Evolutionary conservation across 2,113 vertebrate genomes (phyloP).

Genomic region (Corythornis vintsioides): DNA sequence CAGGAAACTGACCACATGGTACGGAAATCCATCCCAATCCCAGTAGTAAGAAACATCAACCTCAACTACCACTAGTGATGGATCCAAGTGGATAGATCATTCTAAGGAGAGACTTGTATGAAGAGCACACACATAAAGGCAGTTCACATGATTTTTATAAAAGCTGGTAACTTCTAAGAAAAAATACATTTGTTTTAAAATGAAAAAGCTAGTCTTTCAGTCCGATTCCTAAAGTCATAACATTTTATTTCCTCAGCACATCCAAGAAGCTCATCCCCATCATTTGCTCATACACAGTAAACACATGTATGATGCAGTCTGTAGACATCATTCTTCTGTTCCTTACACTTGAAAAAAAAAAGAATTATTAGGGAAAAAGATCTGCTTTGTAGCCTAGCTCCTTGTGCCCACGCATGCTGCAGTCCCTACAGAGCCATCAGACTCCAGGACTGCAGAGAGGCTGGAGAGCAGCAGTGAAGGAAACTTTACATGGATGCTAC

Average conservation of each 20-base stretch:
- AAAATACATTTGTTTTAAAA: neutral
- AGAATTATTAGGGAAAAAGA: neutral
- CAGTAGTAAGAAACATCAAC: neutral
- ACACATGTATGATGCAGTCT: no score
- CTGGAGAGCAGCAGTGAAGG: neutral
- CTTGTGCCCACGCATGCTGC: neutral
- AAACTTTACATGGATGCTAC: neutral
- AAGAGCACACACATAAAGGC: neutral
- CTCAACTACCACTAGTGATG: neutral
- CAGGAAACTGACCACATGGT: neutral
- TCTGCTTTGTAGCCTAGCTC: neutral
- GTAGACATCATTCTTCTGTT: neutral
- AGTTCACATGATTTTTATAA: rapidly evolving
- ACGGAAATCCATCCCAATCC: neutral
- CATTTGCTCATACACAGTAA: neutral
- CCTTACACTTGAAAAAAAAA: neutral
- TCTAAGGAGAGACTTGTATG: rapidly evolving
- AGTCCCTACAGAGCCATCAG: neutral
- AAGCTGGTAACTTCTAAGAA: neutral
- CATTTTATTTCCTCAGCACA: neutral
- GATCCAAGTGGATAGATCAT: neutral
- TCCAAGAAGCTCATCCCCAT: neutral
- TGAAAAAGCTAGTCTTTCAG: neutral
- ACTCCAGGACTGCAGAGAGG: neutral
- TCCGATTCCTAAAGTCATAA: neutral